These are phyloP conservation scores for Drosophila prosaltans DNA, from an alignment of 1,140 invertebrate genomes.

Conservation along the genomic window DNA sequence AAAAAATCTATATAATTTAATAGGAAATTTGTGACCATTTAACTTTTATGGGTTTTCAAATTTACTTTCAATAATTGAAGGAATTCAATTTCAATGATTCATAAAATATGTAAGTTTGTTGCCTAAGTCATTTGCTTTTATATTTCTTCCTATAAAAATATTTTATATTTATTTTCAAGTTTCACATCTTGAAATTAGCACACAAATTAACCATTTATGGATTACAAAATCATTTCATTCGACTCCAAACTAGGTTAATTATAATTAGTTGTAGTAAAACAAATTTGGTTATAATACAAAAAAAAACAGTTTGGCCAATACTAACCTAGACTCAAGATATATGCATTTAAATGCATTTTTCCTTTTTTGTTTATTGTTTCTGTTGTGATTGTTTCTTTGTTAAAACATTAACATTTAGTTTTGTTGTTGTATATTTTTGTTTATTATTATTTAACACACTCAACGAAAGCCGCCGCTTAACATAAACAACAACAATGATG, in stretches of 20 bases:
- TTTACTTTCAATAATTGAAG: constrained; percentile 7
- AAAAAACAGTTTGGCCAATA: constrained; percentile 40
- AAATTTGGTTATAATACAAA: background rate
- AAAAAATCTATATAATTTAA: background rate
- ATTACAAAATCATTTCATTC: constrained; percentile 46
- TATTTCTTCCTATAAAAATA: background rate
- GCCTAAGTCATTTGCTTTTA: constrained; percentile 76
- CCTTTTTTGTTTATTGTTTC: constrained; percentile 27
- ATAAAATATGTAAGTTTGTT: constrained; percentile 60
- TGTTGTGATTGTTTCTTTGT: constrained; percentile 42
- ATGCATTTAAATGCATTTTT: constrained; percentile 61
- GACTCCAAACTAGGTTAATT: constrained; percentile 48
- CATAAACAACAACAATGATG: constrained; percentile 38
- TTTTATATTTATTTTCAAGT: constrained; percentile 15
- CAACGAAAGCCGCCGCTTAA: constrained; percentile 48
- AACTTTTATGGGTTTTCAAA: background rate
- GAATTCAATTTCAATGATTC: constrained; percentile 3
- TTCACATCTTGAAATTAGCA: constrained; percentile 52
- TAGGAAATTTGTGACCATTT: background rate
- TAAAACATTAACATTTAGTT: constrained; percentile 41
- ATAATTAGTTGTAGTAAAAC: constrained; percentile 25
- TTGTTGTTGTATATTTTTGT: constrained; percentile 57
- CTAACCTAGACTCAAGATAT: constrained; percentile 65
- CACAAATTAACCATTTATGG: constrained; percentile 55
- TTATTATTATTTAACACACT: constrained; percentile 78